Base-by-base conservation (phyloP, 2,797 vertebrate genomes). In the Tadarida brasiliensis region DNA sequence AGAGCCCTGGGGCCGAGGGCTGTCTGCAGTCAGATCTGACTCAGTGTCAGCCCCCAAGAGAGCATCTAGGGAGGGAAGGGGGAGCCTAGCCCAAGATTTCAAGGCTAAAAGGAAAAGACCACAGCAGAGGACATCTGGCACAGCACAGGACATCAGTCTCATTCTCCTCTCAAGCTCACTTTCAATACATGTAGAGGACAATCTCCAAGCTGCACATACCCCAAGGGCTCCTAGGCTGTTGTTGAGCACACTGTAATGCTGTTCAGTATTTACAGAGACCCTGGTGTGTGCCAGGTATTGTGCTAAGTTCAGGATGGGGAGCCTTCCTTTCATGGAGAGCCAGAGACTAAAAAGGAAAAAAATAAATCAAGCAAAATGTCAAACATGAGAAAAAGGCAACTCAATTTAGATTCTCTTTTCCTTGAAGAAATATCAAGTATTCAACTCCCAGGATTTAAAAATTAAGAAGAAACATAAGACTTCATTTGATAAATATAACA, bases 321-420 rank as follows among this genome's bases (percentile, higher is more conserved):
- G 67, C 28, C 63, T 70, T 49, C 28, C 65, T 93, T 81, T 94
- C 84, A 87, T 24, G 28, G 30, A 84, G 47, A 90, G 91, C 81
- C 96, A 61, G 15, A 80, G 39, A 51, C 86, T 57, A 81, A 87
- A 91, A 85, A 49, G 73, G 67, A 89, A 94, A 57, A 56, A 54
- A 91, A 96, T 81, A n/a, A 96, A 92, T 88, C 89, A 91, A 87
- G 28, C 49, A 78, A 85, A 88, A 49, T 26, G 80, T 71, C 63
- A 94, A 56, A 83, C 28, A n/a, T 16, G 47, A 73, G 19, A 47
- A 73, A 76, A 67, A 77, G 63, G 90, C 11, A 17, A 81, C 49
- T 81, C 20, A 9, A 82, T 91, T 89, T 83, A 92, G 97, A 91
- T 14, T 35, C 76, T 82, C 63, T 65, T 90, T 63, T 85, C 86